These are phyloP conservation scores for Archocentrus centrarchus DNA, from an alignment of 2,113 vertebrate species.

Conservation along the genomic window DNA sequence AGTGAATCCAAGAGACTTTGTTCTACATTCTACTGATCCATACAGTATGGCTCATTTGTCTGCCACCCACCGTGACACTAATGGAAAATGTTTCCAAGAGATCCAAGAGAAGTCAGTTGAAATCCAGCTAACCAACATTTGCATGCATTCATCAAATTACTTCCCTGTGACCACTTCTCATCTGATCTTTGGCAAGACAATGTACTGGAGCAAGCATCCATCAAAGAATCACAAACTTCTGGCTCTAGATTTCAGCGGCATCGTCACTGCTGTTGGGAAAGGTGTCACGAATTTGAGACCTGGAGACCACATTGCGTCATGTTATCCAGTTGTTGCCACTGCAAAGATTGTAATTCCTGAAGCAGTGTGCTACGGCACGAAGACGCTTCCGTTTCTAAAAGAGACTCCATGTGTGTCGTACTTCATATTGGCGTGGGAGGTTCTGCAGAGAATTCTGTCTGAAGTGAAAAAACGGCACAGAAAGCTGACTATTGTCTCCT, in stretches of 20 bases:
- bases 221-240: conserved; percentile 80
- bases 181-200: conserved; percentile 75
- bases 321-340: conserved; percentile 81
- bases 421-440: conserved; percentile 85
- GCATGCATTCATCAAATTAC: conserved; percentile 87
- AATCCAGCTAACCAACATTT: conserved; percentile 81
- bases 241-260: conserved; percentile 86
- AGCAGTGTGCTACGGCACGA: conserved; percentile 78
- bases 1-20: conserved; percentile 64
- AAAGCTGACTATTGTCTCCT: conserved; percentile 80
- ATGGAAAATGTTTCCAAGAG: conserved; percentile 41
- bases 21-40: conserved; percentile 81
- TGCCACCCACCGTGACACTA: conserved; percentile 50
- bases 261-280: conserved; percentile 79
- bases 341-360: conserved; percentile 81
- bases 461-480: conserved; percentile 62
- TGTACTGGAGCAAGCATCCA: conserved; percentile 84
- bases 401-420: conserved; percentile 85
- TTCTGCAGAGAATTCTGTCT: conserved; percentile 74
- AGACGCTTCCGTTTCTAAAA: conserved; percentile 78
- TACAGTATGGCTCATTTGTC: conserved; percentile 76
- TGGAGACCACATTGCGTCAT: conserved; percentile 84
- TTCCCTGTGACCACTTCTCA: conserved; percentile 86
- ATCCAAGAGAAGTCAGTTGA: conserved; percentile 75
- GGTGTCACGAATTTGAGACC: conserved; percentile 79